A percentile compares a stretch with the other conserved stretches of the same genome.
phyloP scores from a whole-genome alignment of 2,113 vertebrate species.

The Myrmophylax atrothorax region DNA sequence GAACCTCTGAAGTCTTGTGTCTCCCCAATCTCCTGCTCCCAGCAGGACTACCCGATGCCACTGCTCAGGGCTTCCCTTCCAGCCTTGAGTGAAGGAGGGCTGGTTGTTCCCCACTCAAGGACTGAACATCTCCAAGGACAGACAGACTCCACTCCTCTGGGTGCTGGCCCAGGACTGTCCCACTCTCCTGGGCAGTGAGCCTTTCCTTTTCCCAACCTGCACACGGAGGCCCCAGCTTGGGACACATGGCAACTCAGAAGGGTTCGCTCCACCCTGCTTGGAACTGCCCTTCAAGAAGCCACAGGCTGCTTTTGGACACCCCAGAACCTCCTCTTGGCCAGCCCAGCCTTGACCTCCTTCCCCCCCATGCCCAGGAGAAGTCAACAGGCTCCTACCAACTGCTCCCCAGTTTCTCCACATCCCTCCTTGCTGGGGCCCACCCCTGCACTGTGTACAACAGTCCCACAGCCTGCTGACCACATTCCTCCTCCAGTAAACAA shows the following conservation, averaged over 20 bases:
- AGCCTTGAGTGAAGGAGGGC: neutral
- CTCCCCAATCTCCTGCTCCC: neutral
- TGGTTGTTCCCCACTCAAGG: fast-evolving
- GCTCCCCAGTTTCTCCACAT: neutral
- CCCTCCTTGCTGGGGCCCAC: neutral
- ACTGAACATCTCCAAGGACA: neutral
- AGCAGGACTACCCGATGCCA: neutral
- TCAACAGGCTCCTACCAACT: fast-evolving
- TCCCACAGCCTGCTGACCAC: neutral
- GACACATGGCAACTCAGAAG: neutral
- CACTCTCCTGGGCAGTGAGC: neutral
- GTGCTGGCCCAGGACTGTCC: neutral
- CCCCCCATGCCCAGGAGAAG: fast-evolving
- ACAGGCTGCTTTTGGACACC: neutral
- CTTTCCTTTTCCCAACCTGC: neutral
- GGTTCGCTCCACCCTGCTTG: neutral
- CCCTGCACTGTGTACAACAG: neutral
- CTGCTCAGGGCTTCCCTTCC: neutral
- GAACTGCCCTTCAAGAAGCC: neutral
- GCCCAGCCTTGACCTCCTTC: neutral
- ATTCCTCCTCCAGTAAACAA: neutral
- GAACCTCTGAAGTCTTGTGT: fast-evolving
- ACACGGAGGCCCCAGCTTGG: neutral
- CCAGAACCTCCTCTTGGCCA: neutral
- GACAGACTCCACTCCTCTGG: neutral